Base-by-base conservation (phyloP, 2,113 vertebrate species). In the Leuciscus idus region DNA sequence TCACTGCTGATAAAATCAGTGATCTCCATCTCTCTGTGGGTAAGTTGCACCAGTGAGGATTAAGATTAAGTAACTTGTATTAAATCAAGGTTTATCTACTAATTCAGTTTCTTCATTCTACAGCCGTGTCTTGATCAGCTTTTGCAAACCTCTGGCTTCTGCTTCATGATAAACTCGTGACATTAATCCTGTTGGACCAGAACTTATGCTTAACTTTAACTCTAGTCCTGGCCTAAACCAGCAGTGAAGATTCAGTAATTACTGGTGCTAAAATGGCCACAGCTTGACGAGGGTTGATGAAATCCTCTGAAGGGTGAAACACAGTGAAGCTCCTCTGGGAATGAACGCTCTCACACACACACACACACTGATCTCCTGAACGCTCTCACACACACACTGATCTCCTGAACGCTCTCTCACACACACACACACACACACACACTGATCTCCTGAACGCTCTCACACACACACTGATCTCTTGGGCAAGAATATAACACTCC, bases 321-420 rank as follows among this genome's bases (percentile, higher is more conserved):
- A 43, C 36, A 72, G 62, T 2, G 70, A n/a, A 73, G 23, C 73
- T 75, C 73, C n/a, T 75, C 72, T 13, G 72, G 23, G 72, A 78
- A 30, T 39, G 39, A 39, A 39, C 39, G 39, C 36, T 6, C 36
- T 6, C 43, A 46, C 43, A 10, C 9, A 46, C 43, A 8, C 43
- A 43, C 43, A 46, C 43, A 39, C 36, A 39, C 36, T 5, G 36
- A 36, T 36, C 36, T 36, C 36, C 33, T 36, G 33, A 36, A 36
- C 33, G 4, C 33, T 36, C 33, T 46, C 43, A 46, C 43, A 8
- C 43, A 46, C 43, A 46, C 43, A 46, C 43, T 0, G 33, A 36
- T 36, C 33, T 36, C 33, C 36, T 36, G 36, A 8, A 46, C 43
- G 1, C 43, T 8, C 43, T 0, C 43, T 1, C 43, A 10, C 43